Evolutionary conservation across 1,140 invertebrate species (phyloP).

Genomic region (Trachelipus rathkii): DNA sequence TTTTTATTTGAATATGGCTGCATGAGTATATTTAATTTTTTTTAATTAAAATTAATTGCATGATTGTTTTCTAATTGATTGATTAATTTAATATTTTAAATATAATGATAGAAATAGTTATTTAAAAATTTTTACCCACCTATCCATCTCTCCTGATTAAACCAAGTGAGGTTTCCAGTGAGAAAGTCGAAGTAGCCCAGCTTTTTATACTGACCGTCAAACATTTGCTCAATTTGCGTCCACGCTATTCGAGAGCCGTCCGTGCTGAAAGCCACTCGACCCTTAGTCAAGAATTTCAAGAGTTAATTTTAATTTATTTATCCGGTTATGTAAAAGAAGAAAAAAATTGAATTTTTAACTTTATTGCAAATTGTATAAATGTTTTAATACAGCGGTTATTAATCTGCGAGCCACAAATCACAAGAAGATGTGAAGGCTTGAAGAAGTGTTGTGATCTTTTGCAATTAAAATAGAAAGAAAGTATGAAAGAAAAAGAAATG

Average conservation of each 20-base stretch:
- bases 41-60: too few species aligned
- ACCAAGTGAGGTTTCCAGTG: constrained; percentile 90
- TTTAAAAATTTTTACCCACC: constrained; percentile 55
- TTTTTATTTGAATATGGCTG: not conserved
- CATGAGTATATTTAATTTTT: not conserved
- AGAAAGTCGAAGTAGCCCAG: constrained; percentile 96
- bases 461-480: too few species aligned
- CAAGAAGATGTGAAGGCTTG: too few species aligned
- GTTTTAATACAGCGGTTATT: too few species aligned
- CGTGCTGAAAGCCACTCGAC: constrained; percentile 89
- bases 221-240: constrained; percentile 96
- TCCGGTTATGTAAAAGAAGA: constrained; percentile 3
- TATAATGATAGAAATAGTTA: not conserved
- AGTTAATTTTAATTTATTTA: not conserved
- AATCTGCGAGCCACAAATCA: too few species aligned
- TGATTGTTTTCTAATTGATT: not conserved
- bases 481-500: too few species aligned
- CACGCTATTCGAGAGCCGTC: constrained; percentile 94
- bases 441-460: too few species aligned
- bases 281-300: constrained; percentile 58
- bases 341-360: constrained; percentile 16
- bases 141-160: constrained; percentile 81
- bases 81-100: not conserved
- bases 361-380: too few species aligned
- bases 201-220: constrained; percentile 87